Evolutionary conservation across 2,113 vertebrate genomes (phyloP).

Genomic region (Zingel zingel): DNA sequence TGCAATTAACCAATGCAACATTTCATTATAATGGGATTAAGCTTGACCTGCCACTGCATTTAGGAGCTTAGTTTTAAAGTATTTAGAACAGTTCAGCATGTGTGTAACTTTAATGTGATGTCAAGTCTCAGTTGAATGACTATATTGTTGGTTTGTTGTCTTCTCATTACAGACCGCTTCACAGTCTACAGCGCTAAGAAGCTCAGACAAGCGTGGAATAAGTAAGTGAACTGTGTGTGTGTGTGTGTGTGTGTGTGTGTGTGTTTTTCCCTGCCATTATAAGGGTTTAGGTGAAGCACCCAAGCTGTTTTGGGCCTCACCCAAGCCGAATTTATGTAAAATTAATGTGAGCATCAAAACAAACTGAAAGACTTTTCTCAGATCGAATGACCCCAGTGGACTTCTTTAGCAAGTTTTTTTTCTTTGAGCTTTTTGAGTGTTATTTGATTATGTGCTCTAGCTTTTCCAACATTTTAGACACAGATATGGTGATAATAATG

Average conservation of each 20-base stretch:
- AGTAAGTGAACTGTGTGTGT: conserved; percentile 86
- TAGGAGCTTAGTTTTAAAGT: background rate
- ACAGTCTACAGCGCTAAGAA: conserved; percentile 94
- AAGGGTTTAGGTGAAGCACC: no score
- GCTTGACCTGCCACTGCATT: background rate
- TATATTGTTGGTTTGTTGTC: conserved; percentile 19
- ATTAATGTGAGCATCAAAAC: no score
- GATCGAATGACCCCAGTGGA: no score
- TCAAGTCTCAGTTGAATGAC: background rate
- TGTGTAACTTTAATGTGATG: background rate
- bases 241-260: background rate
- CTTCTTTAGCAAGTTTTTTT: no score
- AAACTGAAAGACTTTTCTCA: no score
- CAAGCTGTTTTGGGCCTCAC: no score
- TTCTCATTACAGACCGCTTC: conserved; percentile 89
- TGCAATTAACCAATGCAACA: background rate
- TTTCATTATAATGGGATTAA: background rate
- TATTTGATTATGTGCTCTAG: no score
- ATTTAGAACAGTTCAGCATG: background rate
- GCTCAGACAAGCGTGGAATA: conserved; percentile 98
- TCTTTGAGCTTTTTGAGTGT: no score
- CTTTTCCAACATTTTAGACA: no score
- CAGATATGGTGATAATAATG: no score
- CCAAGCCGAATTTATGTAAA: no score
- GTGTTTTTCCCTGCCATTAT: background rate